These are phyloP conservation scores for Chironomus tepperi DNA, from an alignment of 1,140 invertebrate species.

Conservation along the genomic window DNA sequence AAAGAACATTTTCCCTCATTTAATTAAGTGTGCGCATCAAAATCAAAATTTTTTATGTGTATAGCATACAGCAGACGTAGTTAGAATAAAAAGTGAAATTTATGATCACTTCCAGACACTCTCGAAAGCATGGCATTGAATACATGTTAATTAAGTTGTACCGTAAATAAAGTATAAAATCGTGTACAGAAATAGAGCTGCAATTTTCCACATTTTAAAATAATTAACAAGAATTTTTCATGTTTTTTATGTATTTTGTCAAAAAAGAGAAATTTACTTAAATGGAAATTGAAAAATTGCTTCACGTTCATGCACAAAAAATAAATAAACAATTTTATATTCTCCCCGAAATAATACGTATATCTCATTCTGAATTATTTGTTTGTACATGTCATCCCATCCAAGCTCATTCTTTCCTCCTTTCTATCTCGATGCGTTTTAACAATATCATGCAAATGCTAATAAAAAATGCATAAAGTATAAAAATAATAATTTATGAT, in stretches of 20 bases:
- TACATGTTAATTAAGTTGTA: too few species aligned
- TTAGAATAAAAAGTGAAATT: conserved; percentile 15
- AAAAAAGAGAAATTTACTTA: background rate
- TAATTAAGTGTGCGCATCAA: conserved; percentile 1
- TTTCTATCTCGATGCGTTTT: conserved; percentile 3
- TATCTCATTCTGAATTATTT: background rate
- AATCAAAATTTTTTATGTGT: conserved; percentile 14
- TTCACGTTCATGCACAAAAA: background rate
- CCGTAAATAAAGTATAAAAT: background rate
- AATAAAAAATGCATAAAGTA: background rate
- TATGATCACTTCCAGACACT: conserved; percentile 1
- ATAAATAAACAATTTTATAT: too few species aligned
- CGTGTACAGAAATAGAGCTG: background rate
- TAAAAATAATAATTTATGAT: background rate
- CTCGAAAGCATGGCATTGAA: background rate
- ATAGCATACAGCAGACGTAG: background rate
- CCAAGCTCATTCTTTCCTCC: background rate
- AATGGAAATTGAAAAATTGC: background rate
- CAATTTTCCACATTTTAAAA: background rate
- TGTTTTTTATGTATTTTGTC: too few species aligned
- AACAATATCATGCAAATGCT: background rate
- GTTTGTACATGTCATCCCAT: background rate
- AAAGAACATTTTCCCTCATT: conserved; percentile 7
- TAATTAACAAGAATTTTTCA: too few species aligned
- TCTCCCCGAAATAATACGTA: background rate